A percentile compares a stretch with the other conserved stretches of the same genome.
These are phyloP conservation scores for Salarias fasciatus DNA, from an alignment of 2,797 vertebrate genomes.

Conservation along the genomic window DNA sequence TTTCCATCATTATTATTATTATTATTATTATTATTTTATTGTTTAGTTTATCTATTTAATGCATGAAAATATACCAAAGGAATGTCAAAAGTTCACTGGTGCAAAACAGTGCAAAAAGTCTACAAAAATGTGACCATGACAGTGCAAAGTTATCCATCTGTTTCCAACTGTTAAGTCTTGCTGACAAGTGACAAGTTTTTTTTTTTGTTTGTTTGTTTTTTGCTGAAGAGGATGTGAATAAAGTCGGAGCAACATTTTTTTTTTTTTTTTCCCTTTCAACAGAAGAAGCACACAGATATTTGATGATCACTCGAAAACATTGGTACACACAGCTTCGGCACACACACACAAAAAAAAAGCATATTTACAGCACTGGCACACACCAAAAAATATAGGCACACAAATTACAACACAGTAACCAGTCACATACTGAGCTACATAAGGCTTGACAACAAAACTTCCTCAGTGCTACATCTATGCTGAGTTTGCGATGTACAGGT, in stretches of 20 bases:
- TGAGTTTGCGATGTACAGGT: slow-evolving; percentile 82
- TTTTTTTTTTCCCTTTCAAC: slow-evolving; percentile 59
- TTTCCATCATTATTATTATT: not conserved
- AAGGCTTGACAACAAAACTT: slow-evolving; percentile 83
- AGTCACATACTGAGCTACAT: slow-evolving; percentile 85
- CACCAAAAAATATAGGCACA: slow-evolving; percentile 77
- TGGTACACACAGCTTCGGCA: slow-evolving; percentile 80
- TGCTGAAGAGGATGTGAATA: slow-evolving; percentile 23
- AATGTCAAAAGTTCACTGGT: slow-evolving; percentile 77
- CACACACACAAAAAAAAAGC: slow-evolving; percentile 78
- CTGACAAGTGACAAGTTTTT: slow-evolving; percentile 51
- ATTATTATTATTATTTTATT: slow-evolving; percentile 4
- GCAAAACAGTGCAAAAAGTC: slow-evolving; percentile 83
- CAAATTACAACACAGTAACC: slow-evolving; percentile 83
- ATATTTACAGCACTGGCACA: slow-evolving; percentile 83
- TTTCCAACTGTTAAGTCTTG: slow-evolving; percentile 52
- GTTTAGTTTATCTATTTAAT: slow-evolving; percentile 31
- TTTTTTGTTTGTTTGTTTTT: slow-evolving; percentile 1
- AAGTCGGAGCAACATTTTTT: slow-evolving; percentile 76
- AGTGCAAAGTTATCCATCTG: slow-evolving; percentile 71
- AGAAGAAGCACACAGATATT: slow-evolving; percentile 79
- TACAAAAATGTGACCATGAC: slow-evolving; percentile 72
- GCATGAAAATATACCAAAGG: slow-evolving; percentile 65
- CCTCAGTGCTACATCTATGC: slow-evolving; percentile 85
- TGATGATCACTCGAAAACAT: slow-evolving; percentile 78